These are phyloP conservation scores for Drosophila aldrichi DNA, from an alignment of 2,888 invertebrate genomes.

Conservation along the genomic window DNA sequence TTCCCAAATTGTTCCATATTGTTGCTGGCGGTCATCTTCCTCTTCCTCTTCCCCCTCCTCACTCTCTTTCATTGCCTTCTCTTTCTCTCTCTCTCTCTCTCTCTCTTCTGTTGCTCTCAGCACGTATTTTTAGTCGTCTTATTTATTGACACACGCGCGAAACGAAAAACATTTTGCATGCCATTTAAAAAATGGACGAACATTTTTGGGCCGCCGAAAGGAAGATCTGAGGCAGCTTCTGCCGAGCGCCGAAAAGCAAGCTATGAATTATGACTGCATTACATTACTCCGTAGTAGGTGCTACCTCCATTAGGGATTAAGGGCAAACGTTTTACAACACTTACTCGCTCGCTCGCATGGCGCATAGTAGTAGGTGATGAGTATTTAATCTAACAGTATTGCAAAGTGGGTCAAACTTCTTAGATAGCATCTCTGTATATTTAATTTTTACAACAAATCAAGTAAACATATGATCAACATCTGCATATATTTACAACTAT, in stretches of 20 bases:
- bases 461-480: too few species aligned
- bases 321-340: background rate
- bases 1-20: slow-evolving; percentile 40
- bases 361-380: background rate
- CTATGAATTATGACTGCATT: slow-evolving; percentile 21
- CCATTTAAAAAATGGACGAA: slow-evolving; percentile 25
- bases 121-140: slow-evolving; percentile 71
- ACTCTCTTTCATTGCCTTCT: slow-evolving; percentile 15
- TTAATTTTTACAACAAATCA: too few species aligned
- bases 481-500: too few species aligned
- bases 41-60: slow-evolving; percentile 26
- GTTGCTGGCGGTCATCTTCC: slow-evolving; percentile 19
- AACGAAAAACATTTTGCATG: slow-evolving; percentile 47
- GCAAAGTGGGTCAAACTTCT: background rate
- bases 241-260: slow-evolving; percentile 41
- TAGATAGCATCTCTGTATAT: too few species aligned
- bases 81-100: slow-evolving; percentile 28
- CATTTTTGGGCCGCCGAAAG: background rate
- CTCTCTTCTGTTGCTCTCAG: slow-evolving; percentile 17
- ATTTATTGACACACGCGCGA: slow-evolving; percentile 75
- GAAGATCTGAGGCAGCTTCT: slow-evolving; percentile 18
- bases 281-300: background rate
- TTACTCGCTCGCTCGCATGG: background rate
- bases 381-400: background rate
- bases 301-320: background rate